A percentile compares a stretch with the other conserved stretches of the same genome.
Evolutionary conservation across 2,113 vertebrate species (phyloP).

Genomic region (Agapornis roseicollis): DNA sequence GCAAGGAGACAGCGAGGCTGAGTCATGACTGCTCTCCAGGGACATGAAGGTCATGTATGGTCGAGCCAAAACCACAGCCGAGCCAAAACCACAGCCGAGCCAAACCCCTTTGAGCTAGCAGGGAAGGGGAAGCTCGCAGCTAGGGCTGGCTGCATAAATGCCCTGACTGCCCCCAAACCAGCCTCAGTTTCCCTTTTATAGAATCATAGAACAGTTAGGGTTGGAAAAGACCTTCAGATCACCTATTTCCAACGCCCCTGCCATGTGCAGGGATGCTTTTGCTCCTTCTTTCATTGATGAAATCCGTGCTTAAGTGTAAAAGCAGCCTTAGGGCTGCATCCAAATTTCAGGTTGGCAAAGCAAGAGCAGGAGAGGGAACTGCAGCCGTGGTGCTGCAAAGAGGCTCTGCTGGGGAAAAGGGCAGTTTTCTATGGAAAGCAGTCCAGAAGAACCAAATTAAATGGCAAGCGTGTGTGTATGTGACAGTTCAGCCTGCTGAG

Average conservation of each 20-base stretch:
- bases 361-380: neutral
- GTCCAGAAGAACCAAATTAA: neutral
- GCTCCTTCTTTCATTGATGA: neutral
- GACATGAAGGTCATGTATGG: rapidly evolving
- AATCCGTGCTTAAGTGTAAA: neutral
- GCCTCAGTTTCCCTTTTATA: neutral
- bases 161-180: neutral
- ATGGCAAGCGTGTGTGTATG: rapidly evolving
- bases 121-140: rapidly evolving
- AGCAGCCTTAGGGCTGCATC: too few species aligned
- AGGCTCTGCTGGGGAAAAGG: neutral
- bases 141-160: neutral
- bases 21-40: neutral
- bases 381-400: neutral
- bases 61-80: neutral
- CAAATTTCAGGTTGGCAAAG: neutral
- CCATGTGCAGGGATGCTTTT: neutral
- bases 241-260: neutral
- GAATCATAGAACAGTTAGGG: neutral
- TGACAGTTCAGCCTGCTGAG: neutral
- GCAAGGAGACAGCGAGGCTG: neutral
- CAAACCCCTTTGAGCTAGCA: neutral
- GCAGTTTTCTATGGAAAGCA: neutral
- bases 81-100: neutral
- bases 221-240: neutral